Evolutionary conservation across 2,888 invertebrate genomes (phyloP).

Genomic region (Scaptomyza flava): DNA sequence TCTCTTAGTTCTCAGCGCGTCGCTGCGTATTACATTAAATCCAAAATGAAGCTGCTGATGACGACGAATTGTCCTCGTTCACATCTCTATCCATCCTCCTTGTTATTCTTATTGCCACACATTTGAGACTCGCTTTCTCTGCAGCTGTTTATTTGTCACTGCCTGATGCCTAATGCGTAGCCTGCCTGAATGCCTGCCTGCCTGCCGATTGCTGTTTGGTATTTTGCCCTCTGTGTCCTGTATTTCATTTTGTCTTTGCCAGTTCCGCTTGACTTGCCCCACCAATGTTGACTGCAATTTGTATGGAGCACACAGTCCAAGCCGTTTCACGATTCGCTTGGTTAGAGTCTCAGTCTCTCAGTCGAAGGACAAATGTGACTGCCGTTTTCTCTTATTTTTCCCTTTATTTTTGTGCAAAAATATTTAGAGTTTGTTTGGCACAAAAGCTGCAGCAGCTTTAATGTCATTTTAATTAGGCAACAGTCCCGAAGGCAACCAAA

Average conservation of each 20-base stretch:
- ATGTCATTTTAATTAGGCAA: constrained; percentile 74
- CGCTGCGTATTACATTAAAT: constrained; percentile 76
- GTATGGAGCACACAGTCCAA: constrained; percentile 62
- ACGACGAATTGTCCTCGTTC: constrained; percentile 76
- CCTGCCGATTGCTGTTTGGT: constrained; percentile 42
- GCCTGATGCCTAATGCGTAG: constrained; percentile 66
- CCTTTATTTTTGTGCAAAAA: neutral
- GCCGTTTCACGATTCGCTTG: constrained; percentile 67
- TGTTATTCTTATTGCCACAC: constrained; percentile 2
- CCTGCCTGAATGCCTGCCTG: constrained; percentile 43
- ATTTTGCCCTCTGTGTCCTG: constrained; percentile 48
- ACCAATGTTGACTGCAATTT: constrained; percentile 77
- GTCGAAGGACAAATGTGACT: constrained; percentile 64
- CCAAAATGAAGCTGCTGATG: constrained; percentile 76
- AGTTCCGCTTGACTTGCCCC: constrained; percentile 75
- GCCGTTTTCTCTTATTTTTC: constrained; percentile 1
- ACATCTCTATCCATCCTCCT: constrained; percentile 23
- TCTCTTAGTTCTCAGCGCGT: constrained; percentile 45
- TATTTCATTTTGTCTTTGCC: constrained; percentile 73
- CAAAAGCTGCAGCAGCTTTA: constrained; percentile 58
- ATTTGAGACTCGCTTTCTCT: constrained; percentile 36
- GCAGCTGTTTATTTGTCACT: constrained; percentile 75
- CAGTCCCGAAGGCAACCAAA: constrained; percentile 53
- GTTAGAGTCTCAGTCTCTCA: constrained; percentile 48
- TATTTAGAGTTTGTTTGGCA: constrained; percentile 18